phyloP scores from a whole-genome alignment of 2,113 vertebrate genomes.

The Entosphenus tridentatus region DNA sequence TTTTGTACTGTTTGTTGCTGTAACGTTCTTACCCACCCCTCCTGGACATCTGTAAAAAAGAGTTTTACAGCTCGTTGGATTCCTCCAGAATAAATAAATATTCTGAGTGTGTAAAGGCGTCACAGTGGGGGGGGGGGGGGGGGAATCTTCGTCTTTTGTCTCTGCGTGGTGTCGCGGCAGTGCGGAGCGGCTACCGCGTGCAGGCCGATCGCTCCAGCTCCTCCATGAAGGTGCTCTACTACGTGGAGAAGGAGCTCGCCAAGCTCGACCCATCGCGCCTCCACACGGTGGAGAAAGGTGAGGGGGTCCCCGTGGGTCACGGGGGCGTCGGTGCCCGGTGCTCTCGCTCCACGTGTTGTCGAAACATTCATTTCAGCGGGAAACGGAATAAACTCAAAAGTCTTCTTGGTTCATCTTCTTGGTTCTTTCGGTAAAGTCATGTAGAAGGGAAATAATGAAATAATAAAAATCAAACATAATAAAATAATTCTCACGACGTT shows the following conservation, averaged over 20 bases:
- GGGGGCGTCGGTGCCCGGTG: conserved; percentile 32
- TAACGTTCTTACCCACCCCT: no score
- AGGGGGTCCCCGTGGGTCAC: conserved; percentile 19
- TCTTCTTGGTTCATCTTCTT: conserved; percentile 1
- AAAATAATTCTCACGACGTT: no score
- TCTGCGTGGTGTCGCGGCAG: conserved; percentile 15
- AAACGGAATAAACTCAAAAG: conserved; percentile 7
- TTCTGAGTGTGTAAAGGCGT: no score
- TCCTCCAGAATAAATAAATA: no score
- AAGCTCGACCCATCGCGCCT: conserved; percentile 46
- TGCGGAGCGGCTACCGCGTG: conserved; percentile 57
- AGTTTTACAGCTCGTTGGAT: no score
- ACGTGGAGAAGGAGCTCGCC: conserved; percentile 58
- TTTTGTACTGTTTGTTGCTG: no score
- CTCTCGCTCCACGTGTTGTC: background rate
- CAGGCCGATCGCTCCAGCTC: conserved; percentile 55
- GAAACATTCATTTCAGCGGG: conserved; percentile 4
- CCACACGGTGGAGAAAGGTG: no score
- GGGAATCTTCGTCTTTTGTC: background rate
- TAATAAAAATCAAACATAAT: no score
- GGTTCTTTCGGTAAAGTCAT: no score
- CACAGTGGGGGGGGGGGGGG: background rate
- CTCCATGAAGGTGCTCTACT: conserved; percentile 57
- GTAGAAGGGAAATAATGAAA: no score
- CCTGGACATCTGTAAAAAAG: no score